Conservation (phyloP, 2,113 vertebrate genomes). For the Rana temporaria region DNA sequence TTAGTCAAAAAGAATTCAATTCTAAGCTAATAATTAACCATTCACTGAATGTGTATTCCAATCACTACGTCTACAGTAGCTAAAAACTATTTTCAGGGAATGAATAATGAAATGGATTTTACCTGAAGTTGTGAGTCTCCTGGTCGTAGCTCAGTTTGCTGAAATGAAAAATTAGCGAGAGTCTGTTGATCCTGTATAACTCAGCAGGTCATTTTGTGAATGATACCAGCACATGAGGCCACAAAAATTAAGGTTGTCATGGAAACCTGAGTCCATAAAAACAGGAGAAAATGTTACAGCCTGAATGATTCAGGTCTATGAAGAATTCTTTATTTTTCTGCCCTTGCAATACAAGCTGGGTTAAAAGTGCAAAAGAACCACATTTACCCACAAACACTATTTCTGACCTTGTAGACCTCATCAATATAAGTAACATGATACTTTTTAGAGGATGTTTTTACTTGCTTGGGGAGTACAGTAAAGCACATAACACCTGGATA, state of each 20-base stretch:
- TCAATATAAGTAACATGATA: slow-evolving; percentile 17
- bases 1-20: background rate
- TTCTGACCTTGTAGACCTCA: slow-evolving; percentile 26
- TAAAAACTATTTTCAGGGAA: slow-evolving; percentile 30
- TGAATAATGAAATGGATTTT: slow-evolving; percentile 34
- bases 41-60: background rate
- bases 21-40: background rate
- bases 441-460: slow-evolving; percentile 6
- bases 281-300: slow-evolving; percentile 30
- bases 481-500: background rate
- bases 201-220: slow-evolving; percentile 46
- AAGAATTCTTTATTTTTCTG: slow-evolving; percentile 33
- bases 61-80: background rate
- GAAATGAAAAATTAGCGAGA: slow-evolving; percentile 46
- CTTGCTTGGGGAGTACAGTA: background rate
- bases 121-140: slow-evolving; percentile 22
- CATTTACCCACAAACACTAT: slow-evolving; percentile 12
- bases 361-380: slow-evolving; percentile 26
- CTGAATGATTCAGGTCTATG: slow-evolving; percentile 17
- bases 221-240: slow-evolving; percentile 52
- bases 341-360: slow-evolving; percentile 5
- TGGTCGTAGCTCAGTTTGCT: slow-evolving; percentile 38
- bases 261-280: slow-evolving; percentile 48
- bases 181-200: slow-evolving; percentile 42
- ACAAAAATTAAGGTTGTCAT: slow-evolving; percentile 53